Percentiles rank a stretch among this genome's conserved stretches.
These are phyloP conservation scores for Aldabrachelys gigantea DNA, from an alignment of 2,113 vertebrate genomes.

Conservation along the genomic window DNA sequence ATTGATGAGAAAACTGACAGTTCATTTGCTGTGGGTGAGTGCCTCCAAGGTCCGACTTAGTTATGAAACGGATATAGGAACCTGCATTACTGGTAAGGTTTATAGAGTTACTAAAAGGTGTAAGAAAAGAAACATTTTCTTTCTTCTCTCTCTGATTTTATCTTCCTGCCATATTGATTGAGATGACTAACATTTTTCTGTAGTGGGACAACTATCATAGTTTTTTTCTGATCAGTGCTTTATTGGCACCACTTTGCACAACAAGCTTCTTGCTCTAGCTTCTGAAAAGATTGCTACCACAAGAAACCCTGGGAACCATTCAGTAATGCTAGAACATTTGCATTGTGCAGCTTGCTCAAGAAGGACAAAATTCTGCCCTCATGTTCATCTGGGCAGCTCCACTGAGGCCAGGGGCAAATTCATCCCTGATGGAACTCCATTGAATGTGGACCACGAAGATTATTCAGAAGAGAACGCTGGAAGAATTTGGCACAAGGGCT, in stretches of 20 bases:
- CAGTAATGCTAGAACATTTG: neutral
- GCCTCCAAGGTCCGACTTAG: neutral
- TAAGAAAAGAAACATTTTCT: neutral
- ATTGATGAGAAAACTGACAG: neutral
- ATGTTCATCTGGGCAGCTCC: neutral
- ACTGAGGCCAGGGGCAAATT: neutral
- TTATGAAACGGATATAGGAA: neutral
- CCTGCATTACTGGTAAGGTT: neutral
- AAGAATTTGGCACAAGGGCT: neutral
- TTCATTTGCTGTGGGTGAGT: neutral
- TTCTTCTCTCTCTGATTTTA: neutral
- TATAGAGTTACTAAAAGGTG: neutral
- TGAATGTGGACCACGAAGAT: neutral
- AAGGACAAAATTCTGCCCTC: neutral
- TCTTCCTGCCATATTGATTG: neutral
- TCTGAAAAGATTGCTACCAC: neutral
- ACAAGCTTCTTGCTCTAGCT: neutral
- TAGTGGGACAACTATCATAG: neutral
- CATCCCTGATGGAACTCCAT: neutral
- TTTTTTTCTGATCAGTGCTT: neutral
- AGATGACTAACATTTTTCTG: neutral
- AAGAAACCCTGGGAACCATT: neutral
- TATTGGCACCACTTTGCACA: neutral
- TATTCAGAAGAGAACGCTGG: neutral
- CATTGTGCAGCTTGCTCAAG: neutral